These are phyloP conservation scores for Eciton burchellii DNA, from an alignment of 1,140 invertebrate species.

Conservation along the genomic window DNA sequence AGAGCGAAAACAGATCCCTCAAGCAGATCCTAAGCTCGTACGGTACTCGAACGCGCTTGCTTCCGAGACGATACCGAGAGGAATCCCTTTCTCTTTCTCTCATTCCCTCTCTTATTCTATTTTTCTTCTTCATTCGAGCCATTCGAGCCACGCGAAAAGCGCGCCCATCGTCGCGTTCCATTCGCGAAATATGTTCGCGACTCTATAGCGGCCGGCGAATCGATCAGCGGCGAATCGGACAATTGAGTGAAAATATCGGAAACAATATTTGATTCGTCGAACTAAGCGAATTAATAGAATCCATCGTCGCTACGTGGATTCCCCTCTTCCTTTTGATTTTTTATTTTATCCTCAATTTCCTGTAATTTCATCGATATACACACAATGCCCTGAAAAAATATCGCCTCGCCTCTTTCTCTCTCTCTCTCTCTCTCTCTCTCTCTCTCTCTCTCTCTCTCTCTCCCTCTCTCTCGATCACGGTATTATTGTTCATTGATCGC, in stretches of 20 bases:
- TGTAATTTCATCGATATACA: not conserved
- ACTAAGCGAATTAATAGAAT: not conserved
- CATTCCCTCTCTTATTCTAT: constrained; percentile 30
- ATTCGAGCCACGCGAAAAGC: not conserved
- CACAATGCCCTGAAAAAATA: not conserved
- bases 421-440: too few relatives aligned
- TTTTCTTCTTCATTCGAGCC: not conserved
- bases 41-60: constrained; percentile 71
- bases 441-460: too few relatives aligned
- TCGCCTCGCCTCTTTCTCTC: too few relatives aligned
- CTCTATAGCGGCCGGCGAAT: not conserved
- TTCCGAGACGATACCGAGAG: too few relatives aligned
- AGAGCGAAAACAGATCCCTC: constrained; percentile 79
- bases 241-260: not conserved
- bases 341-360: constrained; percentile 16
- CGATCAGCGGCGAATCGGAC: not conserved
- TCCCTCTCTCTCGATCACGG: too few relatives aligned
- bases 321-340: not conserved
- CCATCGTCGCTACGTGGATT: not conserved
- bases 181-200: not conserved
- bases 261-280: constrained; percentile 1
- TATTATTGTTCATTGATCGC: not conserved
- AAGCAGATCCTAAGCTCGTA: constrained; percentile 76
- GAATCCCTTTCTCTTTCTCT: not conserved
- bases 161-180: not conserved